Evolutionary conservation across 2,888 invertebrate genomes (phyloP), one percentile per base, ranked within the genome.

Genomic region (Auanema freiburgensis): DNA sequence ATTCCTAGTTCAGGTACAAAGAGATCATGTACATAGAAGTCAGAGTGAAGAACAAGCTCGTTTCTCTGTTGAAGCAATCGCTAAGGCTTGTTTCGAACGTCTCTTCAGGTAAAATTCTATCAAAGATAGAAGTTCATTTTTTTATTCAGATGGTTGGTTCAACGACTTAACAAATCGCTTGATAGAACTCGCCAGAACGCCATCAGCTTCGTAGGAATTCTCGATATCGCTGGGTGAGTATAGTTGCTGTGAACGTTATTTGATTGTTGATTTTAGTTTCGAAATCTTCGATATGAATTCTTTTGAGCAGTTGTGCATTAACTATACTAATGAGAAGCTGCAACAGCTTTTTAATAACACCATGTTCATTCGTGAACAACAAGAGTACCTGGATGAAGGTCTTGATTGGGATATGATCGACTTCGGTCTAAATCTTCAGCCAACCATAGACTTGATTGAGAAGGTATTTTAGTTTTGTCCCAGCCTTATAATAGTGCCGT

Each of bases 351-450:
- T 98, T 88, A 98, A 98, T 85, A 97, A 98, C 87, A 97, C 97
- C 49, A 98, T 98, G 97, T 98, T 98, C 87, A 94, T 98, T 75
- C 87, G 98, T 71, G 98, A 98, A 85, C 97, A 98, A 85, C 72
- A 74, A 62, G 76, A 74, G 50, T 76, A 98, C 86, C 94, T 96
- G 85, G 89, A 95, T 33, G 98, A 98, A 86, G 97, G 97, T 58
- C 97, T 98, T 81, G 96, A 98, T 85, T 98, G 98, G 98, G 94
- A 94, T 84, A 98, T 97, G 85, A 97, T 98, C 83, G 97, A 98
- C 86, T 98, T 98, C 84, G 97, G 98, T 5, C 88, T 98, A 33
- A 97, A 98, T 87, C 88, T 98, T 57, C 97, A 98, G 85, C 97
- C 98, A 3, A 98, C 97, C 0, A 98, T 98, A 84, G 97, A 98